These are phyloP conservation scores for Campylomormyrus numenius DNA, from an alignment of 2,113 vertebrate genomes.

Conservation along the genomic window DNA sequence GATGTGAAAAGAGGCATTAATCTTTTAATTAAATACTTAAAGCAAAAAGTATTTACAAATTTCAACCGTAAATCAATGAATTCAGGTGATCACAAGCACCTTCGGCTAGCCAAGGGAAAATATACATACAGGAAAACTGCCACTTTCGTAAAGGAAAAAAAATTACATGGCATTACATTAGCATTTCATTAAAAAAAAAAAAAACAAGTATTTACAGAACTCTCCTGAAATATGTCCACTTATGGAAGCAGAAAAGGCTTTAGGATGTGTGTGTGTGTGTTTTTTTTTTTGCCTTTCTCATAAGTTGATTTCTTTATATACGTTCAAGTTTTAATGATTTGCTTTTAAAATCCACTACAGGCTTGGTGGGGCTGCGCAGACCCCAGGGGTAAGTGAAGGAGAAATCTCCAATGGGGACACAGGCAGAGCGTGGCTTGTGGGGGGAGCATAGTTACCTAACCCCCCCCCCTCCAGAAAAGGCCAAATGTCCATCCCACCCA, in stretches of 20 bases:
- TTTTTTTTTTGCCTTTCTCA: slow-evolving; percentile 23
- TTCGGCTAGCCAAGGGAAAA: slow-evolving; percentile 64
- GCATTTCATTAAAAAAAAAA: slow-evolving; percentile 41
- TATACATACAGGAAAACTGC: slow-evolving; percentile 73
- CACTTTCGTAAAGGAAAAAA: slow-evolving; percentile 29
- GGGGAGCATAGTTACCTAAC: slow-evolving; percentile 6
- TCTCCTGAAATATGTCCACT: slow-evolving; percentile 59
- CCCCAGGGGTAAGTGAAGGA: slow-evolving; percentile 24
- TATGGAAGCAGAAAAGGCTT: slow-evolving; percentile 56
- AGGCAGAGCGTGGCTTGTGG: slow-evolving; percentile 18
- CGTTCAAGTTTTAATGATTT: slow-evolving; percentile 46
- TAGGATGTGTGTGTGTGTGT: slow-evolving; percentile 46
- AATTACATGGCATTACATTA: slow-evolving; percentile 45
- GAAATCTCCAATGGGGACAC: slow-evolving; percentile 31
- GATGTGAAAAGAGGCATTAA: slow-evolving; percentile 79
- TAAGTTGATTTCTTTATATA: slow-evolving; percentile 28
- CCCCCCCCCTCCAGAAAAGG: slow-evolving; percentile 30
- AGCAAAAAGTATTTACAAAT: slow-evolving; percentile 79
- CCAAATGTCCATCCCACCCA: slow-evolving; percentile 36
- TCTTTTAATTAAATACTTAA: slow-evolving; percentile 88
- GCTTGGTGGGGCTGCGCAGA: slow-evolving; percentile 22
- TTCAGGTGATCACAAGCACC: slow-evolving; percentile 72
- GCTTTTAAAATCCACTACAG: slow-evolving; percentile 43
- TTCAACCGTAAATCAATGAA: slow-evolving; percentile 70
- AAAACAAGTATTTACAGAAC: slow-evolving; percentile 61